Evolutionary conservation across 92 coral and sea anemone genomes (phyloP).

Genomic region (Isaurus tuberculatus): DNA sequence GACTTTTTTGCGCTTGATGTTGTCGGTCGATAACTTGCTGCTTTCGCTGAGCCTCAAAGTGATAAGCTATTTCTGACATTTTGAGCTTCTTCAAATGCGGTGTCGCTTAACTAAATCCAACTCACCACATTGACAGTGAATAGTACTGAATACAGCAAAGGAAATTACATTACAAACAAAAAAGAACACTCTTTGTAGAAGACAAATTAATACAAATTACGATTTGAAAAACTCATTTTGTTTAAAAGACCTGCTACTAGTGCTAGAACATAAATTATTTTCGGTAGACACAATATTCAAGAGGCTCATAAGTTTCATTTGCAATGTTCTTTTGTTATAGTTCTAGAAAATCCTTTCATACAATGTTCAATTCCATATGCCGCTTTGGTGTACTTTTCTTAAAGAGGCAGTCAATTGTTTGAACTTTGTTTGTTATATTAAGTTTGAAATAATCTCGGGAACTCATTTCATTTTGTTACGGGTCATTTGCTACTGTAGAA

Average conservation of each 20-base stretch:
- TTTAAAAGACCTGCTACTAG: too few relatives aligned
- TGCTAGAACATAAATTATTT: too few relatives aligned
- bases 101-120: too few relatives aligned
- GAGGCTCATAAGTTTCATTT: not conserved
- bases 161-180: not conserved
- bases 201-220: not conserved
- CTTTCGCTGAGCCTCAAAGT: conserved; percentile 86
- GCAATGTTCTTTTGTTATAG: conserved; percentile 15
- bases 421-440: conserved; percentile 7
- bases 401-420: not conserved
- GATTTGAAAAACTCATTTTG: not conserved
- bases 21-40: conserved; percentile 85
- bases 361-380: not conserved
- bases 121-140: not conserved
- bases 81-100: not conserved
- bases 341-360: not conserved
- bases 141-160: not conserved
- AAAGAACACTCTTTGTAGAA: not conserved
- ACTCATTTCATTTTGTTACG: conserved; percentile 13
- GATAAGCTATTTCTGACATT: conserved; percentile 82
- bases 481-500: not conserved
- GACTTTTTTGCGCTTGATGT: conserved; percentile 70
- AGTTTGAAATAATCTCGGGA: not conserved
- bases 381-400: too few relatives aligned
- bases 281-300: conserved; percentile 7